Conservation (phyloP, 2,797 vertebrate genomes). For the Bradypodion pumilum region DNA sequence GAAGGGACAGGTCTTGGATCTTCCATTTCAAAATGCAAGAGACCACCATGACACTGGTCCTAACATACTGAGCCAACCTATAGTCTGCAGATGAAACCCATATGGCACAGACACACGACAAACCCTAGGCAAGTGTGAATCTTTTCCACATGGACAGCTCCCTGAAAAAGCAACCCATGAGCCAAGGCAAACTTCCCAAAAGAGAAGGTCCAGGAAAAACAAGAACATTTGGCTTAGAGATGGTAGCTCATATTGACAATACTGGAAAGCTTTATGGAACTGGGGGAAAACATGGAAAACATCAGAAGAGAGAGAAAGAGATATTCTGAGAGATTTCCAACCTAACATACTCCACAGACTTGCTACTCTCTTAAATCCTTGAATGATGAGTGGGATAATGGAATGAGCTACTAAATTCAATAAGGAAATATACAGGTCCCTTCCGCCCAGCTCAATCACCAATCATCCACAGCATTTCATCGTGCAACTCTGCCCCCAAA, state of each 20-base stretch:
- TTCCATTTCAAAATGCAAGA: conserved; percentile 3
- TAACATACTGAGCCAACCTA: not conserved
- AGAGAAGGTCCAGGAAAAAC: not conserved
- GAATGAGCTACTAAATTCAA: no score
- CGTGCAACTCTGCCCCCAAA: not conserved
- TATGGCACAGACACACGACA: not conserved
- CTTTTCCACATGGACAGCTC: conserved; percentile 13
- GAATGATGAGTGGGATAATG: not conserved
- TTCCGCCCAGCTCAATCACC: not conserved
- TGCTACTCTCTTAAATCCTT: not conserved
- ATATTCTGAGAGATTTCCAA: not conserved
- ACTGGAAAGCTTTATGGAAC: not conserved
- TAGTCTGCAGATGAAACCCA: not conserved
- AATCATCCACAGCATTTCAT: not conserved
- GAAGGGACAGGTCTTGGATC: not conserved
- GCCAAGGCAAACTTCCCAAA: not conserved
- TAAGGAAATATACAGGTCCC: not conserved
- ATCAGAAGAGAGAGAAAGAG: not conserved
- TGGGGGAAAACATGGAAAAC: no score
- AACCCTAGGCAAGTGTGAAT: not conserved
- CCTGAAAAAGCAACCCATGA: not conserved
- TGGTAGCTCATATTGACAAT: not conserved
- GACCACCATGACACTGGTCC: not conserved
- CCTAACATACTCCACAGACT: no score
- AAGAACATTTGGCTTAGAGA: not conserved